Base-by-base conservation (phyloP, 2,113 vertebrate species). In the Chionodraco myersi region DNA sequence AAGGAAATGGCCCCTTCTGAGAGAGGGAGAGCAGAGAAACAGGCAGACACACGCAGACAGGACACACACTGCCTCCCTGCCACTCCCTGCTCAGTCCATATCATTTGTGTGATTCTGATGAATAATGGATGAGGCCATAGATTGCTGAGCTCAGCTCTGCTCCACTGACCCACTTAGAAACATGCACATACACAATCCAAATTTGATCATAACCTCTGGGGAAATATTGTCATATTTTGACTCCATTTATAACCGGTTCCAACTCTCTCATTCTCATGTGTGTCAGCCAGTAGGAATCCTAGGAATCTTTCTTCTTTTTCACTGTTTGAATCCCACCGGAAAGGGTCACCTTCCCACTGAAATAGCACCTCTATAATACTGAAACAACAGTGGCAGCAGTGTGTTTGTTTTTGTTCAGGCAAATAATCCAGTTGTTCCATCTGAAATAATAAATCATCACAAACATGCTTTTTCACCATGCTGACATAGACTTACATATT, bases 71-170 rank as follows among this genome's bases (percentile, higher is more conserved):
- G 72, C 63, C 72, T 83, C 78, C 66, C 83, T 83, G 90, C 91
- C 91, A 89, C 89, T 85, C 91, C 88, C 84, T 86, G 64, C 64
- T 67, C 85, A 59, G 76, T 86, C 82, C 72, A 44, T 90, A 75
- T 89, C 79, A 66, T 85, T 87, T 75, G 85, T 88, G 79, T 60
- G 70, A 81, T 58, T 80, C 71, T 78, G 71, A 88, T 94, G 78
- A 92, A 94, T 93, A 88, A 94, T 93, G 87, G 90, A 94, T 93
- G 83, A 92, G 72, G 66, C 80, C 84, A 90, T 89, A 90, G 90
- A 93, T 93, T 47, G 77, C 84, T 89, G 83, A 89, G 88, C 92
- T 87, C 89, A 75, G 82, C 88, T 84, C 82, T 93, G 88, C 87
- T 92, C 90, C 79, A 92, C 89, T 94, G 91, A 94, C 93, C 93